Base-by-base conservation (phyloP, 2,888 invertebrate genomes). In the Heliconius aoede region DNA sequence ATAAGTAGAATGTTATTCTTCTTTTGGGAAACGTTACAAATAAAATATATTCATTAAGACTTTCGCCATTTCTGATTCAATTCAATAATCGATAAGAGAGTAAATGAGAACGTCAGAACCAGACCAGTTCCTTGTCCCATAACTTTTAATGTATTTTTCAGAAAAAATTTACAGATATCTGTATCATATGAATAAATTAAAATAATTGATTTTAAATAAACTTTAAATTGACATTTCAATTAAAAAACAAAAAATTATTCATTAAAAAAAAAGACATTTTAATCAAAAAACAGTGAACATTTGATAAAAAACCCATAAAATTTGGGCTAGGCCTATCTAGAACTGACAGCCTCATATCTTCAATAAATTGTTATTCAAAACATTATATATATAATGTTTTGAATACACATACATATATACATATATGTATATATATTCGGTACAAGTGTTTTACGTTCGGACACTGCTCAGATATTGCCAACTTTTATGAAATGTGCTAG, bases 401-500 rank as follows among this genome's bases (percentile, higher is more conserved):
- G n/a, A n/a, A n/a, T n/a, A n/a, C n/a, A n/a, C n/a, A n/a, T n/a
- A n/a, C n/a, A n/a, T n/a, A n/a, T n/a, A n/a, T n/a, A n/a, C n/a
- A n/a, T n/a, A n/a, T n/a, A n/a, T n/a, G n/a, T n/a, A n/a, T n/a
- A n/a, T n/a, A n/a, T n/a, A n/a, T 36, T 40, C 60, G 21, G 26
- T 61, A 36, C 51, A 36, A 61, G 4, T 60, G n/a, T 36, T 60
- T 30, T 30, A 24, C 21, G 69, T 69, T 55, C 11, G 26, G 32
- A 46, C 68, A 75, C 75, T 76, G 68, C 67, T 68, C 21, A 76
- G 18, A 73, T 76, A 72, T 68, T 72, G 68, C 65, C 72, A 71
- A 75, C 62, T 60, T 78, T 72, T 74, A 76, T 74, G 72, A 79
- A 71, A 72, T 74, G 73, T 76, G 78, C 79, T 82, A 79, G 36